Evolutionary conservation across 2,797 vertebrate species (phyloP).

Genomic region (Propithecus perrieri): DNA sequence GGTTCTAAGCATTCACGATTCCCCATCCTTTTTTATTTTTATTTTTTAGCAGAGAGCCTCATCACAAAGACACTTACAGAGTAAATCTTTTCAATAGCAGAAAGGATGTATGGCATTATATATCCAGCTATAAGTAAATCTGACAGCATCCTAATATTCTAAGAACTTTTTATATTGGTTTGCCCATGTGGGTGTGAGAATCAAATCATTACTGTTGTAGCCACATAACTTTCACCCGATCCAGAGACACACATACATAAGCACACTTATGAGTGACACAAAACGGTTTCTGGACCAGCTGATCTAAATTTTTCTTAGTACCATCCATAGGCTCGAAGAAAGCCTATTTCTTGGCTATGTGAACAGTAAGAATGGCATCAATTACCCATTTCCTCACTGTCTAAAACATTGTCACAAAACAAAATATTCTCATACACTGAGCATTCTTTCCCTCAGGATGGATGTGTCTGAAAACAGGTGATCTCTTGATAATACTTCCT

Average conservation of each 20-base stretch:
- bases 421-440: not conserved
- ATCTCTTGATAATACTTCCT: not conserved
- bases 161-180: not conserved
- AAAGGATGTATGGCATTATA: not conserved
- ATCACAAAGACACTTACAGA: not conserved
- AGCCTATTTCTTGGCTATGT: not conserved
- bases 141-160: not conserved
- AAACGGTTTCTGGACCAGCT: not conserved
- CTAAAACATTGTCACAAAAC: not conserved
- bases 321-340: not conserved
- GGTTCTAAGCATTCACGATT: not conserved
- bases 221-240: not conserved
- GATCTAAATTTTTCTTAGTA: not conserved
- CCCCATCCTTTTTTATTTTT: not conserved
- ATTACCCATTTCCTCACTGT: not conserved
- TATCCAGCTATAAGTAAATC: not conserved
- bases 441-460: not conserved
- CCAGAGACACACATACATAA: not conserved
- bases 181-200: not conserved
- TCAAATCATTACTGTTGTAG: not conserved
- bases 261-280: not conserved
- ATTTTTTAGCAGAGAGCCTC: not conserved
- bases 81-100: not conserved
- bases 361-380: not conserved
- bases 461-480: not conserved